These are phyloP conservation scores for Protophormia terraenovae DNA, from an alignment of 2,888 invertebrate genomes.

Conservation along the genomic window DNA sequence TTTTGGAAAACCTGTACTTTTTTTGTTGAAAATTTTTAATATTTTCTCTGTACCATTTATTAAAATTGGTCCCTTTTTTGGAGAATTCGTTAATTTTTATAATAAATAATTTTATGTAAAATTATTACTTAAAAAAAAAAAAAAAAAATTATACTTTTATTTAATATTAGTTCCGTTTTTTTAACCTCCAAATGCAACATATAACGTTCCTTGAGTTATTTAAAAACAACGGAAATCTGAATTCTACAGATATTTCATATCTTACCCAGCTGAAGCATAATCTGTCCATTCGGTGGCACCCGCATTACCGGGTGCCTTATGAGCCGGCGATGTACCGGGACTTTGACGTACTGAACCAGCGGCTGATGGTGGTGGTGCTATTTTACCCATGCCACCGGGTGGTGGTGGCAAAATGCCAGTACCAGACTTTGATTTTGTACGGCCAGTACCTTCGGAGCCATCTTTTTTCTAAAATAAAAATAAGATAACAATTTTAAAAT, in stretches of 20 bases:
- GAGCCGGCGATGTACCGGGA: slow-evolving; percentile 87
- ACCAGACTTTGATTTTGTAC: slow-evolving; percentile 85
- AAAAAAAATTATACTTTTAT: too few species aligned
- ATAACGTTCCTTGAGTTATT: too few species aligned
- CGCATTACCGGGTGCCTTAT: slow-evolving; percentile 83
- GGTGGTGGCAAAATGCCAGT: slow-evolving; percentile 92
- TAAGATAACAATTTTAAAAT: slow-evolving; percentile 49
- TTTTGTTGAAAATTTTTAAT: too few species aligned
- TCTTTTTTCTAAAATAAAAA: slow-evolving; percentile 89
- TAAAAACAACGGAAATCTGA: neutral
- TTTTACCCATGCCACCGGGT: slow-evolving; percentile 86
- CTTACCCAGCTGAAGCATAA: slow-evolving; percentile 87
- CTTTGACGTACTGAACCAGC: slow-evolving; percentile 77
- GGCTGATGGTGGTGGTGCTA: slow-evolving; percentile 88
- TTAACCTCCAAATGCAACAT: too few species aligned
- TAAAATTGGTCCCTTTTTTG: too few species aligned
- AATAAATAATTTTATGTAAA: too few species aligned
- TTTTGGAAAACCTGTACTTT: too few species aligned
- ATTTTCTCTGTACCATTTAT: too few species aligned
- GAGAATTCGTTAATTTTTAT: too few species aligned
- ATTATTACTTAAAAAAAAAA: too few species aligned
- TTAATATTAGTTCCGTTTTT: too few species aligned
- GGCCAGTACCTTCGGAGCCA: slow-evolving; percentile 87
- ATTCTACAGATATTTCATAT: too few species aligned
- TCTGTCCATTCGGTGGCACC: slow-evolving; percentile 90